Evolutionary conservation across 2,888 invertebrate species (phyloP).

Genomic region (Pristionchus fissidentatus): DNA sequence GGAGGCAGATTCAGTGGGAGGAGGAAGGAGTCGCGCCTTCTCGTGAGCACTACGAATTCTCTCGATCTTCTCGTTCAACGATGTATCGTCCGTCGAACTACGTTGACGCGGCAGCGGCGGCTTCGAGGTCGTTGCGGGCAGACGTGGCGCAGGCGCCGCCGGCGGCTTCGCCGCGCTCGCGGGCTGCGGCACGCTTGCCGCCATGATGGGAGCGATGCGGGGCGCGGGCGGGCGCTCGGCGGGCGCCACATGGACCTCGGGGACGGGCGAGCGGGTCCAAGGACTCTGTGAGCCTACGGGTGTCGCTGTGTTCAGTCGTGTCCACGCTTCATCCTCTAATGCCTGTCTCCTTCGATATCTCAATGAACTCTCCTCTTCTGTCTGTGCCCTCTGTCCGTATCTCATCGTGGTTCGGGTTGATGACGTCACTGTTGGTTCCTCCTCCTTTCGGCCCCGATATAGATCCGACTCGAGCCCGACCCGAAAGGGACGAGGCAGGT

Average conservation of each 20-base stretch:
- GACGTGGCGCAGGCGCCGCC: neutral
- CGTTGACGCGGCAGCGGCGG: slow-evolving; percentile 69
- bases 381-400: slow-evolving; percentile 46
- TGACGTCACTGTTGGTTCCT: neutral
- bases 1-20: slow-evolving; percentile 48
- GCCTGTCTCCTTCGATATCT: slow-evolving; percentile 70
- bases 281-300: slow-evolving; percentile 47
- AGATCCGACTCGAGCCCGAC: slow-evolving; percentile 66
- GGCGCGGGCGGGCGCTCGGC: neutral
- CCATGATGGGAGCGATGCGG: neutral
- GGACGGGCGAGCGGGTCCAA: slow-evolving; percentile 50
- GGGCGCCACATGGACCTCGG: slow-evolving; percentile 20
- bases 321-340: slow-evolving; percentile 72
- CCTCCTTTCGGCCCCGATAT: slow-evolving; percentile 45
- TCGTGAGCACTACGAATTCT: slow-evolving; percentile 70
- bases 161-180: slow-evolving; percentile 23
- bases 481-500: slow-evolving; percentile 70
- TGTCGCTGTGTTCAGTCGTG: slow-evolving; percentile 58
- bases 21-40: slow-evolving; percentile 42
- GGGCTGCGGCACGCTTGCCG: slow-evolving; percentile 42
- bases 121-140: slow-evolving; percentile 50
- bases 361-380: slow-evolving; percentile 56
- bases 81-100: slow-evolving; percentile 65
- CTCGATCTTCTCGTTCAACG: slow-evolving; percentile 71
- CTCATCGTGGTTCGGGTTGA: neutral